Conservation (phyloP, 2,888 invertebrate species). For the Helicoverpa assulta region DNA sequence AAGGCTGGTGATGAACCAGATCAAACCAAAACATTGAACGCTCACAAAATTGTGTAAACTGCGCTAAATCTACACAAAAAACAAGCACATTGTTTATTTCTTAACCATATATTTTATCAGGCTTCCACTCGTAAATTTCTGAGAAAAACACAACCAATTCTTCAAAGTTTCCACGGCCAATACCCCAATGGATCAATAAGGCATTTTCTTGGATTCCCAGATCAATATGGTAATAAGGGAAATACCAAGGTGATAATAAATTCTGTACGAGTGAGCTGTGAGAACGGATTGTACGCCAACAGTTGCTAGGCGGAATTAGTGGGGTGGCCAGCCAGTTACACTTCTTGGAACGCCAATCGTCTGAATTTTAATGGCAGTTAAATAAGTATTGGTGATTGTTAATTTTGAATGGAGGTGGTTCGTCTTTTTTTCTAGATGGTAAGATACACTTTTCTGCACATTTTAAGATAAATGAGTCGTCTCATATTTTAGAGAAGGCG, state of each 20-base stretch:
- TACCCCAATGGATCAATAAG: conserved; percentile 9
- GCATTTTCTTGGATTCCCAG: conserved; percentile 37
- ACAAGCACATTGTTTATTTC: not conserved
- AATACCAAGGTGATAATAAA: conserved; percentile 54
- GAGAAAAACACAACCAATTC: not conserved
- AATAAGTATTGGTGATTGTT: not conserved
- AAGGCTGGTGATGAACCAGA: too few species aligned
- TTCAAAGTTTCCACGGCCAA: conserved; percentile 1
- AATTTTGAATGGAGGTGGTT: not conserved
- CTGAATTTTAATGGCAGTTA: conserved; percentile 12
- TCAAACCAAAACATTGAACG: too few species aligned
- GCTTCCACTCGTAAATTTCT: not conserved
- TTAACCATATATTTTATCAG: not conserved
- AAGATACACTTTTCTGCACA: too few species aligned
- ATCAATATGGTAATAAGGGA: conserved; percentile 57
- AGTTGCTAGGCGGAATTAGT: conserved; percentile 44
- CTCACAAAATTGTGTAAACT: not conserved
- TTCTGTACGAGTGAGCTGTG: conserved; percentile 41
- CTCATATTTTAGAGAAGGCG: too few species aligned
- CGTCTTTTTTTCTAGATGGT: too few species aligned
- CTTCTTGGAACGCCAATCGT: conserved; percentile 22
- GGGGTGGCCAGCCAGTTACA: conserved; percentile 19
- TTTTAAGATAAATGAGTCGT: too few species aligned
- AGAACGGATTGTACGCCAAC: conserved; percentile 34
- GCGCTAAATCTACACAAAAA: not conserved